Evolutionary conservation across 2,113 vertebrate species (phyloP).

Genomic region (Spheniscus mendiculus): DNA sequence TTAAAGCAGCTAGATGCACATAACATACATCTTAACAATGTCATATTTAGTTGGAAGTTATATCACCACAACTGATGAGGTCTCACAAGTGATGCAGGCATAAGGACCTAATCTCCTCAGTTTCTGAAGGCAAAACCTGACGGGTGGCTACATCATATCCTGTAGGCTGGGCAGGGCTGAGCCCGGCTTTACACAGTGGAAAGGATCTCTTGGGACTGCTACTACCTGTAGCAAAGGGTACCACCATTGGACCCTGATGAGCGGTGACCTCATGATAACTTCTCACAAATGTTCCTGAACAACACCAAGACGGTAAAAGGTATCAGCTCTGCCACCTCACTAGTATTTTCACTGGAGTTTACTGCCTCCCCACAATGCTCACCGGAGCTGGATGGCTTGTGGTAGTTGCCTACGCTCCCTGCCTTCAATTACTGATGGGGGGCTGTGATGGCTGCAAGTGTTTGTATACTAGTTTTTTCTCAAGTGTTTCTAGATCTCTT

Average conservation of each 20-base stretch:
- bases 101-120: neutral
- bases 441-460: neutral
- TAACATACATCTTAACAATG: neutral
- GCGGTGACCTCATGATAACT: neutral
- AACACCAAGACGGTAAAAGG: neutral
- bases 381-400: neutral
- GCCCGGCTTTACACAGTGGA: neutral
- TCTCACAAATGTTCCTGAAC: neutral
- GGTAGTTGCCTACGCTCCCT: neutral
- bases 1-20: neutral
- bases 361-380: neutral
- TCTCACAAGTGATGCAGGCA: neutral
- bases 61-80: neutral
- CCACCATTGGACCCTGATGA: neutral
- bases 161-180: neutral
- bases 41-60: neutral
- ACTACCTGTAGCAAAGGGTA: neutral
- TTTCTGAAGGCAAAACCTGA: neutral
- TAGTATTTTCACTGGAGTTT: neutral
- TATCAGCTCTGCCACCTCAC: neutral
- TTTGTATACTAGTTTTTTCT: neutral
- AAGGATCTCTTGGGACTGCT: neutral
- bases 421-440: neutral
- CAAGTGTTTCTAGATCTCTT: neutral
- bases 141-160: rapidly evolving